Evolutionary conservation across 2,113 vertebrate genomes (phyloP).

Genomic region (Pteropus alecto): DNA sequence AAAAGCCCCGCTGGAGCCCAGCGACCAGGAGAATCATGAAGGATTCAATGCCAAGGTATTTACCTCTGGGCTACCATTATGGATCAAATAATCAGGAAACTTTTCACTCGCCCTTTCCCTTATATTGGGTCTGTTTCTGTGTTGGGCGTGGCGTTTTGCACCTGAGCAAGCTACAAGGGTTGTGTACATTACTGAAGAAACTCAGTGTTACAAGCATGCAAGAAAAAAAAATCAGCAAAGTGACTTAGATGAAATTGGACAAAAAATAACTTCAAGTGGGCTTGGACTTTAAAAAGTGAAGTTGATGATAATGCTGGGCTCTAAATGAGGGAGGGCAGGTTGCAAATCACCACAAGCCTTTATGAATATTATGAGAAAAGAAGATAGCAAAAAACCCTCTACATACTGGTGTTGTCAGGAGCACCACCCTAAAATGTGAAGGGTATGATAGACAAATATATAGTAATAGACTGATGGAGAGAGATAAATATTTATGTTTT

Average conservation of each 20-base stretch:
- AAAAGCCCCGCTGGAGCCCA: not conserved
- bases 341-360: not conserved
- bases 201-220: not conserved
- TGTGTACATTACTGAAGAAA: not conserved
- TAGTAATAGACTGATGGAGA: not conserved
- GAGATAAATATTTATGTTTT: not conserved
- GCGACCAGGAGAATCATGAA: not conserved
- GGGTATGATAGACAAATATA: not conserved
- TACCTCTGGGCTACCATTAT: not conserved
- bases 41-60: not conserved
- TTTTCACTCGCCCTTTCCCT: not conserved
- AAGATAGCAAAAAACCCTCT: not conserved
- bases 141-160: not conserved
- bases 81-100: not conserved
- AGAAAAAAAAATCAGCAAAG: not conserved
- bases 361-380: not conserved
- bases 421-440: not conserved
- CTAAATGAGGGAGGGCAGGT: not conserved
- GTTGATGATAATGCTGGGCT: not conserved
- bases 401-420: not conserved
- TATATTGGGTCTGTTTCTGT: not conserved
- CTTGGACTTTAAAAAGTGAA: not conserved
- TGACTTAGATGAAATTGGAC: not conserved
- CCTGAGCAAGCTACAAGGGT: not conserved
- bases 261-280: not conserved